Base-by-base conservation (phyloP, 2,113 vertebrate genomes). In the Ellobius talpinus region DNA sequence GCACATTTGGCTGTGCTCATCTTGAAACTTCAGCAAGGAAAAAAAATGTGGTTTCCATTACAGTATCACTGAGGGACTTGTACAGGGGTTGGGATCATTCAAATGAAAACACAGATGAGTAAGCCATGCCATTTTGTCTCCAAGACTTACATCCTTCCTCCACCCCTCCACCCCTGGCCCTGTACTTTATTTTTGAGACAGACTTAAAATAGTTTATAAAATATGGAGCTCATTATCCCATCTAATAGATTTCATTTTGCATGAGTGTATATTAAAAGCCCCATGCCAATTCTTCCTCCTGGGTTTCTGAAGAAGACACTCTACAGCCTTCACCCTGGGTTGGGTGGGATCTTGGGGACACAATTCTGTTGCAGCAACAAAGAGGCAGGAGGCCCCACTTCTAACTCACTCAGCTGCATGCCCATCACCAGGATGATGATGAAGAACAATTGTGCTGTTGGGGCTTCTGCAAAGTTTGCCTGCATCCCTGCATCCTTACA, bases 201-300 rank as follows among this genome's bases (percentile, higher is more conserved):
- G 91, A 96, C 97, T 98, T 98, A 98, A 99, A 98, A 98, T 98
- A 98, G 98, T 94, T 97, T 90, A 31, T 97, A 97, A 98, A 98
- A 98, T 97, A 98, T 97, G 98, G 97, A 98, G 90, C 97, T 98
- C 98, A 98, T 98, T 99, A 98, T 97, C 97, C 97, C 98, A 98
- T 97, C 98, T 97, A 97, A 95, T 97, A 98, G 97, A 98, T 98
- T 98, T 98, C 98, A 98, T 98, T 98, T 98, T 98, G 93, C 96
- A 97, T 98, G 98, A 98, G 98, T 97, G 97, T 87, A 97, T 97
- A 97, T 95, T 95, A 98, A 98, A 98, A 93, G 82, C 78, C 92
- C 96, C 63, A 97, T 95, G 97, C 98, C 98, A 98, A 95, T 96
- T 96, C 96, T 98, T 98, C 97, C 95, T 89, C 94, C 87, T 97